Conservation (phyloP, 2,113 vertebrate genomes). For the Ahaetulla prasina region DNA sequence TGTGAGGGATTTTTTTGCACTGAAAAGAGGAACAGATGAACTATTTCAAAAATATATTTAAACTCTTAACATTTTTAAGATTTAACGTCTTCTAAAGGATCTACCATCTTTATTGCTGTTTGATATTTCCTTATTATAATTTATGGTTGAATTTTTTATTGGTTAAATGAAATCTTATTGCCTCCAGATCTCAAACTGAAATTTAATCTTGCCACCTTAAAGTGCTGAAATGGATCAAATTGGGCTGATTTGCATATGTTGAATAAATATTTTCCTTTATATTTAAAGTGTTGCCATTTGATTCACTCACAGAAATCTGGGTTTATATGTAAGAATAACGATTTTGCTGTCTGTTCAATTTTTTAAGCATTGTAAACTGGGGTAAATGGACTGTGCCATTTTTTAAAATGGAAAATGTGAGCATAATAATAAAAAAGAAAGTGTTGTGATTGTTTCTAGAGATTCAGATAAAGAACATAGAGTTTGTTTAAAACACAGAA, state of each 20-base stretch:
- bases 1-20: background rate
- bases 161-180: background rate
- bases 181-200: background rate
- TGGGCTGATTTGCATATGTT: background rate
- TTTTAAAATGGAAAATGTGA: background rate
- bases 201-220: background rate
- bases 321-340: background rate
- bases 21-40: background rate
- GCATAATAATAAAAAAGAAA: background rate
- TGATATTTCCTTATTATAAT: background rate
- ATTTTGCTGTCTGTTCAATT: background rate
- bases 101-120: background rate
- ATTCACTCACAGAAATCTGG: background rate
- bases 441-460: background rate
- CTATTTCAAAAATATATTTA: background rate
- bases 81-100: background rate
- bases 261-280: background rate
- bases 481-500: conserved; percentile 8
- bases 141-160: background rate
- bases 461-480: background rate
- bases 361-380: background rate
- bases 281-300: background rate
- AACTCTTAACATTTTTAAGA: background rate
- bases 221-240: background rate
- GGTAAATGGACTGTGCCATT: background rate